Conservation (phyloP, 1,140 invertebrate genomes). For the Rhyacophila brunnea region DNA sequence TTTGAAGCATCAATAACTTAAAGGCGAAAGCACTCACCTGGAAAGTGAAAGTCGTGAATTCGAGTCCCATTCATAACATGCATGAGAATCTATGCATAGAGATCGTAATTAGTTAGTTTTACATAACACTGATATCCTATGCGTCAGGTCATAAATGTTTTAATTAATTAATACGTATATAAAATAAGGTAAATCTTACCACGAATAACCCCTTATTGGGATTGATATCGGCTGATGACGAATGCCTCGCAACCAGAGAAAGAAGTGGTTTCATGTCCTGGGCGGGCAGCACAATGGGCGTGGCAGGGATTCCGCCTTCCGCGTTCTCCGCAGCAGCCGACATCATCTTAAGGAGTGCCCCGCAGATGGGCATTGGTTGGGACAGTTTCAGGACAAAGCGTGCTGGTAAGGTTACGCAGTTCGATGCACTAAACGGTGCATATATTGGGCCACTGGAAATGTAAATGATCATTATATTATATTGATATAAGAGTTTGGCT, state of each 20-base stretch:
- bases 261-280: slow-evolving; percentile 59
- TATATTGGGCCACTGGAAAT: slow-evolving; percentile 71
- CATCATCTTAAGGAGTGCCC: slow-evolving; percentile 69
- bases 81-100: not conserved
- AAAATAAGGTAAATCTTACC: slow-evolving; percentile 54
- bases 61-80: too few relatives aligned
- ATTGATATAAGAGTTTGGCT: too few relatives aligned
- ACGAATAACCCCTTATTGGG: slow-evolving; percentile 76
- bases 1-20: too few relatives aligned
- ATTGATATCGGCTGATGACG: slow-evolving; percentile 66
- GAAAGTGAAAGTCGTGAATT: too few relatives aligned
- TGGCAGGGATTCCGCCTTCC: slow-evolving; percentile 46
- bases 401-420: slow-evolving; percentile 86
- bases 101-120: too few relatives aligned
- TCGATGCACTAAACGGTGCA: slow-evolving; percentile 72
- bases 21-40: too few relatives aligned
- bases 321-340: slow-evolving; percentile 57
- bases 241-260: slow-evolving; percentile 72
- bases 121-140: too few relatives aligned
- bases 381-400: slow-evolving; percentile 86
- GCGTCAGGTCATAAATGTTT: not conserved
- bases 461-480: too few relatives aligned
- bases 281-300: slow-evolving; percentile 57
- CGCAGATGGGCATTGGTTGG: slow-evolving; percentile 83
- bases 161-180: too few relatives aligned